Evolutionary conservation across 2,888 invertebrate species (phyloP), one percentile per base, ranked within the genome.

Genomic region (Mythimna lalbum): DNA sequence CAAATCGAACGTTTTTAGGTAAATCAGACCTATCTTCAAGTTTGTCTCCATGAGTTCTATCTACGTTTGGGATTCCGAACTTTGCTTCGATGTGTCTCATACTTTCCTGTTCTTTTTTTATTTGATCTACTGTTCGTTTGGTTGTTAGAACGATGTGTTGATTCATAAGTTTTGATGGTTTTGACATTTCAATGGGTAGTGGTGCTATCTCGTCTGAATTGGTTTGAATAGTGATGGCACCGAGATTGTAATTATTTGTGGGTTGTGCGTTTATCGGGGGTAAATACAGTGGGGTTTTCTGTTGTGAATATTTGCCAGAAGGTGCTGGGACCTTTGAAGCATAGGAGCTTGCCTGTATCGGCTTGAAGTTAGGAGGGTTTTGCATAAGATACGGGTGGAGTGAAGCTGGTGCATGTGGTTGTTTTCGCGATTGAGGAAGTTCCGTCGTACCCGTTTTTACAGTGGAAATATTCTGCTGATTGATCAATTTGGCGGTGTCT

Each of bases 151-250:
- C 79, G 21, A 95, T 91, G 71, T 93, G 91, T 81, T 93, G 91
- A 74, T 91, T 91, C 7, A 94, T 84, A 14, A 90, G 52, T 67
- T 81, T 85, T 10, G 87, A 49, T 3, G 91, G 89, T 27, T 91
- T 90, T 9, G 87, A 72, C 50, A 94, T 75, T 21, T 90, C 88
- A 61, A 95, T 85, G 12, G 88, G 88, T 33, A 95, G 73, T 2
- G 94, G 94, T 27, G 91, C 89, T 68, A 95, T 90, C 81, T 93
- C 92, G 12, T 88, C 81, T 2, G 89, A 89, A 81, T 95, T 93
- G 0, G 95, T 95, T 81, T 95, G 95, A 75, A 95, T 86, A 47
- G 91, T 93, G 47, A 91, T 86, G 0, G 93, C 85, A 17, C 55
- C 50, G 31, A 63, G n/a, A 14, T 21, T 60, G n/a, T 59, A 36